These are phyloP conservation scores for Augochlora pura DNA, from an alignment of 1,140 invertebrate species.

Conservation along the genomic window DNA sequence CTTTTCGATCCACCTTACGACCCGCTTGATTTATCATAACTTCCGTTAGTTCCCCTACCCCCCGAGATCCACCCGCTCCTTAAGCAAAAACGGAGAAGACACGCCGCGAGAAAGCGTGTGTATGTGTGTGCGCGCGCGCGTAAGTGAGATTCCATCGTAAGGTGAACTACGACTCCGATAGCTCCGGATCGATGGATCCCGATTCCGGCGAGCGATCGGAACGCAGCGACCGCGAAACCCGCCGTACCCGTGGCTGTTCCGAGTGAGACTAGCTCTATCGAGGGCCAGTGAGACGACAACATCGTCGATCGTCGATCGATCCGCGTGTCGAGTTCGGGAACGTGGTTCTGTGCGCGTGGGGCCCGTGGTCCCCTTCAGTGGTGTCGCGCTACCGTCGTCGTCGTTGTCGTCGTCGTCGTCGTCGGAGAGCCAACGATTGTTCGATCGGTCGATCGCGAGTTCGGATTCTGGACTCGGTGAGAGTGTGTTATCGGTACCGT, in stretches of 20 bases:
- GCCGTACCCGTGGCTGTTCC: background rate
- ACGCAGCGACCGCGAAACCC: background rate
- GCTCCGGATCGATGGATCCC: background rate
- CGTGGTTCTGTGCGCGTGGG: background rate
- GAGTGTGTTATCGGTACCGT: background rate
- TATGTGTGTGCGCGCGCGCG: background rate
- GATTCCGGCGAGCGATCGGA: background rate
- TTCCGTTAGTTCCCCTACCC: no score
- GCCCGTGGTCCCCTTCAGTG: background rate
- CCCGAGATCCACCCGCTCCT: no score
- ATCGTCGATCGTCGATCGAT: background rate
- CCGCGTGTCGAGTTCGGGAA: background rate
- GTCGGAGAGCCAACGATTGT: background rate
- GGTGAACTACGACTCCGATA: background rate
- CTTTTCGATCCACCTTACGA: no score
- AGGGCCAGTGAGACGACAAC: background rate
- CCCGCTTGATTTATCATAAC: no score
- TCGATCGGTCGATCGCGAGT: background rate
- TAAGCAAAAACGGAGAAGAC: no score
- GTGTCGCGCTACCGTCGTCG: background rate
- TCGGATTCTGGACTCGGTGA: background rate
- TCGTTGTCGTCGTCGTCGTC: background rate
- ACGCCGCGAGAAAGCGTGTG: no score
- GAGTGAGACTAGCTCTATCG: background rate
- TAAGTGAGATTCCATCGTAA: background rate